Evolutionary conservation across 2,888 invertebrate genomes (phyloP).

Genomic region (Nomada ruficornis): DNA sequence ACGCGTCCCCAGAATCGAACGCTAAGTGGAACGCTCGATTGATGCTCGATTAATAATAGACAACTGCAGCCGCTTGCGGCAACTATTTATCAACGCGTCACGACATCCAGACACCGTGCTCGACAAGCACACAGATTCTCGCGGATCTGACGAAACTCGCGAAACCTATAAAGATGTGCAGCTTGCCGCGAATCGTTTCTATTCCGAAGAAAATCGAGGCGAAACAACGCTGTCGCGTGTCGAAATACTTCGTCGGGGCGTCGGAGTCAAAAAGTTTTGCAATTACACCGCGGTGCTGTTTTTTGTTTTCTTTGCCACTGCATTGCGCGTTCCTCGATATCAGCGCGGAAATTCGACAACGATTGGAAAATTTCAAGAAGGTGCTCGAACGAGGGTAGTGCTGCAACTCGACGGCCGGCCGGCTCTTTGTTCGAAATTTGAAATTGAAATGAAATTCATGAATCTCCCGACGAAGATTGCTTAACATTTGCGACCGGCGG

Average conservation of each 20-base stretch:
- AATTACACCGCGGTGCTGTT: neutral
- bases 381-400: neutral
- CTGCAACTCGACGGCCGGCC: neutral
- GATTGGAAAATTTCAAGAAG: neutral
- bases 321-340: too few species aligned
- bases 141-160: too few species aligned
- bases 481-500: neutral
- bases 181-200: slow-evolving; percentile 7
- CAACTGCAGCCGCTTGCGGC: slow-evolving; percentile 25
- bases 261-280: neutral
- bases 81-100: slow-evolving; percentile 59
- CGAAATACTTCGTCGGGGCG: neutral
- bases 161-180: neutral
- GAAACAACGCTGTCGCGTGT: neutral
- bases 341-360: neutral
- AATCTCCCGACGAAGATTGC: slow-evolving; percentile 11
- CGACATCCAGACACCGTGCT: slow-evolving; percentile 31
- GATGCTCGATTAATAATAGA: slow-evolving; percentile 67
- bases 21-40: slow-evolving; percentile 65
- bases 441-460: slow-evolving; percentile 32
- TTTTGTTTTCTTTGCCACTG: too few species aligned
- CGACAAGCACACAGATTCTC: neutral
- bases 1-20: slow-evolving; percentile 50
- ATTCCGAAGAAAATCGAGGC: neutral
- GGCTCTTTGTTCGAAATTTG: slow-evolving; percentile 16